Evolutionary conservation across 2,797 vertebrate genomes (phyloP), one percentile per base, ranked within the genome.

Genomic region (Macroramphosus scolopax): DNA sequence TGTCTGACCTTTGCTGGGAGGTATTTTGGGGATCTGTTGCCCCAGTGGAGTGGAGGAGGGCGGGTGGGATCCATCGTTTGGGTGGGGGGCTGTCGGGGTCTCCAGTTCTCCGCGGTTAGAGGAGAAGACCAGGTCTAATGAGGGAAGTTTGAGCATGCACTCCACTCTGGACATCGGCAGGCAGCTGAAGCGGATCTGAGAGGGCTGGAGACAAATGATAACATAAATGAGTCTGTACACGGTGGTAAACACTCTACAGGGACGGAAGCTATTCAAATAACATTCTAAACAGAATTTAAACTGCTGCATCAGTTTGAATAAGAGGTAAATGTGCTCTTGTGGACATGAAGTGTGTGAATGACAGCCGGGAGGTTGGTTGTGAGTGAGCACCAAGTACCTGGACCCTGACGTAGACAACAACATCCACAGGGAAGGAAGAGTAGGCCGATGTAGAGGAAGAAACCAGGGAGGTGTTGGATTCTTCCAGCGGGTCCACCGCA

Each of bases 151-250:
- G 35, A 99, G 85, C 96, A 99, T 98, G 25, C 97, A 98, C 81
- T 99, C 97, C 16, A 99, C 97, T 63, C 97, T 90, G 43, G 96
- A 99, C 64, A 98, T 95, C 0, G 97, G 97, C 72, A 99, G 87
- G 75, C 97, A 99, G 83, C 97, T 99, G 84, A 99, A 99, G 56
- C 96, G 95, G 78, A 98, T 98, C 87, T 98, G 97, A 42, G 97
- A 99, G 1, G 97, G 97, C 97, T 98, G 74, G 59, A 75, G 59
- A 52, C 45, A 26, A 5, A 17, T 0, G 3, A 9, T 0, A 4
- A 22, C 20, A 6, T 22, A n/a, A n/a, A n/a, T n/a, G n/a, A n/a
- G n/a, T n/a, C n/a, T n/a, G n/a, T n/a, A n/a, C n/a, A n/a, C n/a
- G n/a, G n/a, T n/a, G n/a, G n/a, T n/a, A n/a, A n/a, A n/a, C n/a